Conservation (phyloP, 2,888 invertebrate genomes). For the Caenorhabditis sinica region DNA sequence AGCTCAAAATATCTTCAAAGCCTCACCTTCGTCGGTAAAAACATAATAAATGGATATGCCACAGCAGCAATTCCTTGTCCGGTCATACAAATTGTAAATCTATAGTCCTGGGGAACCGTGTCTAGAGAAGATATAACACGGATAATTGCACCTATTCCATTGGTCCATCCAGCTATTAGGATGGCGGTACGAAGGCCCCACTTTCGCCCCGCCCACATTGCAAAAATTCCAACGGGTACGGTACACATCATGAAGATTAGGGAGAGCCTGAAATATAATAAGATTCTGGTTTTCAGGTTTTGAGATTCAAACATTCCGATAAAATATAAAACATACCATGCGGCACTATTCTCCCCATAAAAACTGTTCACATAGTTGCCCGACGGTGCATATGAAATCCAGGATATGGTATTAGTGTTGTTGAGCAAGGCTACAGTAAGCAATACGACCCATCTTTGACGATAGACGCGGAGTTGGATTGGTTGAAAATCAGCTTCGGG, state of each 20-base stretch:
- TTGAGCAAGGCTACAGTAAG: conserved; percentile 82
- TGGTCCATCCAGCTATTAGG: conserved; percentile 84
- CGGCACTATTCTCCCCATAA: conserved; percentile 80
- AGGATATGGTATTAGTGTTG: conserved; percentile 83
- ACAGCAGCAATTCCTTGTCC: conserved; percentile 85
- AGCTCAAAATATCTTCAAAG: too few relatives aligned
- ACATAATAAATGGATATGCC: conserved; percentile 86
- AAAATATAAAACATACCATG: conserved; percentile 68
- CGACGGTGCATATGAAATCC: conserved; percentile 86
- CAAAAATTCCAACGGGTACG: conserved; percentile 85
- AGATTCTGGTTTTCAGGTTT: neutral
- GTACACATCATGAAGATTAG: conserved; percentile 85
- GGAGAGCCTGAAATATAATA: conserved; percentile 82
- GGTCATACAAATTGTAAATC: conserved; percentile 80
- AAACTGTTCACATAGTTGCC: conserved; percentile 85
- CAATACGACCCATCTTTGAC: conserved; percentile 81
- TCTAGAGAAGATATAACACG: conserved; percentile 83
- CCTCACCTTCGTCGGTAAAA: conserved; percentile 85
- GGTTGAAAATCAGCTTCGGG: conserved; percentile 2
- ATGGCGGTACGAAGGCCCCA: conserved; percentile 82
- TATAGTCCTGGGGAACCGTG: conserved; percentile 68
- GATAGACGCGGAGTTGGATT: conserved; percentile 73
- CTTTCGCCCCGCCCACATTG: conserved; percentile 84
- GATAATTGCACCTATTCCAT: conserved; percentile 84
- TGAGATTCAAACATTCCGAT: neutral